phyloP scores from a whole-genome alignment of 2,113 vertebrate species.

The Tychaedon coryphoeus region DNA sequence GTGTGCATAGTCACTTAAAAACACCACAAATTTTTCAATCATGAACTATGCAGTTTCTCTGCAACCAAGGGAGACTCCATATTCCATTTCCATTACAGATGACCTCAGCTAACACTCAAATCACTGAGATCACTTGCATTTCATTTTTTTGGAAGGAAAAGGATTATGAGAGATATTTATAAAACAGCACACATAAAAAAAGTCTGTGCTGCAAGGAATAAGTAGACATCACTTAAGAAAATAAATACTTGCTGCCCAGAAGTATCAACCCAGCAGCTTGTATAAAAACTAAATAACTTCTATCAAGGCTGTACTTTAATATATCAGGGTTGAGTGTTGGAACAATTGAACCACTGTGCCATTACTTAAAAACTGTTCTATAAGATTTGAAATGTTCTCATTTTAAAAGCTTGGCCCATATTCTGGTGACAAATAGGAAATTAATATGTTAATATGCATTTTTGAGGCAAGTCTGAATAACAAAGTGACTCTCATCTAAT shows the following conservation, averaged over 20 bases:
- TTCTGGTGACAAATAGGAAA: neutral
- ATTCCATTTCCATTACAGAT: neutral
- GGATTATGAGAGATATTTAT: neutral
- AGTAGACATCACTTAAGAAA: neutral
- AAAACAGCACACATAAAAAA: neutral
- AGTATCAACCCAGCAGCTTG: neutral
- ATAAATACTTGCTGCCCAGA: neutral
- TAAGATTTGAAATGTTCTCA: neutral
- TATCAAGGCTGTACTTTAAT: neutral
- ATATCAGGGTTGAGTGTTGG: neutral
- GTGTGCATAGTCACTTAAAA: neutral
- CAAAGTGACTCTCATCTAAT: neutral
- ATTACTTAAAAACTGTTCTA: neutral
- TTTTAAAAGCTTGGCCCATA: neutral
- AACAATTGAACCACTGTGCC: neutral
- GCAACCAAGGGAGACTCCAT: too few relatives aligned
- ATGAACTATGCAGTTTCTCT: neutral
- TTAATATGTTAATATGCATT: neutral
- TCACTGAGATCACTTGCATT: neutral
- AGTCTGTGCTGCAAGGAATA: neutral
- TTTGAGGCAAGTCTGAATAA: neutral
- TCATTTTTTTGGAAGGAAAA: neutral
- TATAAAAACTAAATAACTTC: neutral
- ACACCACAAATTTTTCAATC: neutral
- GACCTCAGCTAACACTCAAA: neutral